Conservation (phyloP, 2,797 vertebrate species). For the Falco rusticolus region DNA sequence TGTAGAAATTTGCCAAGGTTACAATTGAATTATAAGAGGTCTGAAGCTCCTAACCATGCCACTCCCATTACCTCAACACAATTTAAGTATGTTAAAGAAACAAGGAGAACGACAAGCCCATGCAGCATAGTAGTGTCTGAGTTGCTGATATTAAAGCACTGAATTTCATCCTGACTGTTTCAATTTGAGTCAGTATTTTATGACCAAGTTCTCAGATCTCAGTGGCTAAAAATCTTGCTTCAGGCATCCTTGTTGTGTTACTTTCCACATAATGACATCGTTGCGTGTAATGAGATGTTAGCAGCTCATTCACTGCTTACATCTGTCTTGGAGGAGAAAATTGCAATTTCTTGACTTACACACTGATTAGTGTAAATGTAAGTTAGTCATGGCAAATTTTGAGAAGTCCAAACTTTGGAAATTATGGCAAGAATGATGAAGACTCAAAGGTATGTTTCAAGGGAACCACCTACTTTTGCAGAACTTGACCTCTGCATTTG, state of each 20-base stretch:
- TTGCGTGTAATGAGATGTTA: constrained; percentile 49
- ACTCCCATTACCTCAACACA: constrained; percentile 4
- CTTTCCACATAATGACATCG: constrained; percentile 44
- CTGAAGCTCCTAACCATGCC: not conserved
- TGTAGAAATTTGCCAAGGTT: constrained; percentile 7
- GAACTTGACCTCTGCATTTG: not conserved
- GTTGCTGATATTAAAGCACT: not conserved
- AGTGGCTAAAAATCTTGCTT: constrained; percentile 47
- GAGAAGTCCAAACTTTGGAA: constrained; percentile 18
- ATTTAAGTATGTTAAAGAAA: not conserved
- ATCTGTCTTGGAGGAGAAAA: constrained; percentile 40
- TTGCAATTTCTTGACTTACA: constrained; percentile 16
- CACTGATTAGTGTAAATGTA: constrained; percentile 13
- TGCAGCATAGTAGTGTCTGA: not conserved
- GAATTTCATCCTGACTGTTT: constrained; percentile 30
- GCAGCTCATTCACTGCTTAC: constrained; percentile 36
- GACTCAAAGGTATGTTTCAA: constrained; percentile 10
- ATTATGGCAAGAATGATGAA: constrained; percentile 48
- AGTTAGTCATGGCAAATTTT: constrained; percentile 55
- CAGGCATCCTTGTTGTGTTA: constrained; percentile 19
- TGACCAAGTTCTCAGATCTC: constrained; percentile 26
- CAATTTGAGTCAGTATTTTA: constrained; percentile 21
- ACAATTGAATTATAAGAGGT: constrained; percentile 16
- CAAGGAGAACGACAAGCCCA: not conserved
- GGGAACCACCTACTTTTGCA: constrained; percentile 17